These are phyloP conservation scores for Cecidostiba fungosa DNA, from an alignment of 2,888 invertebrate genomes.

Conservation along the genomic window DNA sequence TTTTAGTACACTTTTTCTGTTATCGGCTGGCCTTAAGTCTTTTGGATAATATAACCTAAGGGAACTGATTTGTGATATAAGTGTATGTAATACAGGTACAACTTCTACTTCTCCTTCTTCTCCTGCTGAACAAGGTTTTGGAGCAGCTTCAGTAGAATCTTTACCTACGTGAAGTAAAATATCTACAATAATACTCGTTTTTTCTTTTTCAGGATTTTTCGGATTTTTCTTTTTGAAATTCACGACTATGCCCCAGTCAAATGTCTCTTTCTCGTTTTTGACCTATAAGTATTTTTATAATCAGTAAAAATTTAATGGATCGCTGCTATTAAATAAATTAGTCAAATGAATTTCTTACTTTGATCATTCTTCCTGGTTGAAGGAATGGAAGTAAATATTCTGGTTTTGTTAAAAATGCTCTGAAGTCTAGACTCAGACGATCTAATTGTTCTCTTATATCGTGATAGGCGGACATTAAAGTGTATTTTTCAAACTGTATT, in stretches of 20 bases:
- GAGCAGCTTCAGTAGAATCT: slow-evolving; percentile 83
- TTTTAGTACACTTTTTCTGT: slow-evolving; percentile 91
- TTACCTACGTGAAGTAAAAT: slow-evolving; percentile 91
- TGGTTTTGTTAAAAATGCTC: slow-evolving; percentile 90
- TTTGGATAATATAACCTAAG: slow-evolving; percentile 94
- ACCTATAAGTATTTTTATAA: slow-evolving; percentile 82
- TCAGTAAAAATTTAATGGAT: slow-evolving; percentile 41
- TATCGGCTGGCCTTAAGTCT: slow-evolving; percentile 92
- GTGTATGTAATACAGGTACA: slow-evolving; percentile 90
- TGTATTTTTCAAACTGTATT: slow-evolving; percentile 87
- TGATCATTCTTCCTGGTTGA: slow-evolving; percentile 95
- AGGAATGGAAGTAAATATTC: slow-evolving; percentile 95
- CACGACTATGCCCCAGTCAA: slow-evolving; percentile 98
- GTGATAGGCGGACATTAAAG: slow-evolving; percentile 90
- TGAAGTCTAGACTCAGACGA: slow-evolving; percentile 87
- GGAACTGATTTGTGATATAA: slow-evolving; percentile 93
- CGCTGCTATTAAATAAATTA: neutral
- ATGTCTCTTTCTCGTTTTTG: slow-evolving; percentile 91
- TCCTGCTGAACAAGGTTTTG: slow-evolving; percentile 86
- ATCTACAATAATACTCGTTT: slow-evolving; percentile 88
- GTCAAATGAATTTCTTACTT: slow-evolving; percentile 83
- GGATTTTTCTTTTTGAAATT: slow-evolving; percentile 90
- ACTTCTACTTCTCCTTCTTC: slow-evolving; percentile 93
- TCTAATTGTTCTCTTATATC: slow-evolving; percentile 91
- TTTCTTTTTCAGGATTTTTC: slow-evolving; percentile 81